Evolutionary conservation across 1,140 invertebrate species (phyloP).

Genomic region (Grapholita molesta): DNA sequence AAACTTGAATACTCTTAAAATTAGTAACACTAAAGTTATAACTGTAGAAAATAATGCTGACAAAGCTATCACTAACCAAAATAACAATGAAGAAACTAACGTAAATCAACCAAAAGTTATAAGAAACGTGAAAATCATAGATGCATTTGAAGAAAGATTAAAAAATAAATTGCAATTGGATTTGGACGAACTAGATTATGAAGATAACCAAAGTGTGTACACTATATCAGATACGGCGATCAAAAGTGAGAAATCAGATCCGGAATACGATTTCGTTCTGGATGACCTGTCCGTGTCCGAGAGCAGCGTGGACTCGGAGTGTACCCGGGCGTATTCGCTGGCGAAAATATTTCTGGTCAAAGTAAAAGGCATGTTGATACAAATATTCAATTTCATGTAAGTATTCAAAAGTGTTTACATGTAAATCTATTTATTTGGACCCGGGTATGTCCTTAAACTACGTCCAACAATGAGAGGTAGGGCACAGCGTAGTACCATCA

Average conservation of each 20-base stretch:
- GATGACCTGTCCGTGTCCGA: not conserved
- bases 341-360: constrained; percentile 32
- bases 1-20: constrained; percentile 34
- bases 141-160: constrained; percentile 22
- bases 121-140: constrained; percentile 26
- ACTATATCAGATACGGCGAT: constrained; percentile 8
- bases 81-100: not conserved
- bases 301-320: constrained; percentile 39
- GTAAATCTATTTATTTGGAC: too few relatives aligned
- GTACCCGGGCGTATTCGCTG: constrained; percentile 14
- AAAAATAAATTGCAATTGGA: constrained; percentile 16
- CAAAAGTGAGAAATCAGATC: constrained; percentile 4
- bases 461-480: too few relatives aligned
- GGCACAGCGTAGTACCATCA: too few relatives aligned
- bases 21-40: constrained; percentile 34
- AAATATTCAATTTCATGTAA: constrained; percentile 42
- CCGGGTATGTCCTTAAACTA: too few relatives aligned
- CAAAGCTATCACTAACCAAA: not conserved
- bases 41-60: constrained; percentile 20
- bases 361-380: constrained; percentile 30
- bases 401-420: constrained; percentile 25
- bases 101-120: constrained; percentile 22
- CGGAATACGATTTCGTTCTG: not conserved
- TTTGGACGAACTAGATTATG: constrained; percentile 18
- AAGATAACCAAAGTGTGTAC: not conserved